These are phyloP conservation scores for Tychaedon coryphoeus DNA, from an alignment of 2,113 vertebrate species.

Conservation along the genomic window DNA sequence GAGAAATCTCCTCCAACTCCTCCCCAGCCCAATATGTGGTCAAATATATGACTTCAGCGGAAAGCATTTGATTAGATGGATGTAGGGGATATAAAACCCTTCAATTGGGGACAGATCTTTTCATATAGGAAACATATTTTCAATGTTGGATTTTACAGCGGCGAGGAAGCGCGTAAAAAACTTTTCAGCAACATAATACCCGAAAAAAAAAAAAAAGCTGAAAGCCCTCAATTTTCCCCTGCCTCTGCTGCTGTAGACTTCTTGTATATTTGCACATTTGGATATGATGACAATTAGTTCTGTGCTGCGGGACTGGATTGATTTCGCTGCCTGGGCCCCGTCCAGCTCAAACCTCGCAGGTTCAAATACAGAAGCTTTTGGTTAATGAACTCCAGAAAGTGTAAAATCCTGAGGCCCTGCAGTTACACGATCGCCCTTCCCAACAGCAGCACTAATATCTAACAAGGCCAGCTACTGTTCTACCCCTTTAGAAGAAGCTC, in stretches of 20 bases:
- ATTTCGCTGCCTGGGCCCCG: slow-evolving; percentile 45
- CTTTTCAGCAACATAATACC: slow-evolving; percentile 44
- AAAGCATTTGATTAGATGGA: slow-evolving; percentile 40
- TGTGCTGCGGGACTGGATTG: slow-evolving; percentile 54
- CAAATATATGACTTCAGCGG: slow-evolving; percentile 14
- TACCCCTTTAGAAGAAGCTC: slow-evolving; percentile 70
- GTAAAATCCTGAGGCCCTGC: slow-evolving; percentile 34
- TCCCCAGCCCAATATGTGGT: background rate
- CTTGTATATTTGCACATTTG: slow-evolving; percentile 65
- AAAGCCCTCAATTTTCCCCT: slow-evolving; percentile 37
- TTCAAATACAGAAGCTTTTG: slow-evolving; percentile 28
- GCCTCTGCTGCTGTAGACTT: background rate
- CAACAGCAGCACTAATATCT: slow-evolving; percentile 62
- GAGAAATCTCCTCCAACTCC: slow-evolving; percentile 9
- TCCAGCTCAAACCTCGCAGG: slow-evolving; percentile 32
- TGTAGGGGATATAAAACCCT: background rate
- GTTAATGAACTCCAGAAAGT: slow-evolving; percentile 50
- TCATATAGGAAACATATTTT: slow-evolving; percentile 53
- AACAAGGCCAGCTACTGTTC: slow-evolving; percentile 68
- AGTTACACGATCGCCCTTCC: slow-evolving; percentile 59
- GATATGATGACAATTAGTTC: slow-evolving; percentile 60
- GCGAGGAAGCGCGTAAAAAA: slow-evolving; percentile 41
- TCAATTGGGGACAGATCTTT: slow-evolving; percentile 6
- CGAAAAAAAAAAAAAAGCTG: background rate
- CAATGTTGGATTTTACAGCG: slow-evolving; percentile 22